Base-by-base conservation (phyloP, 92 coral and sea anemone genomes). In the Micromussa lordhowensis region DNA sequence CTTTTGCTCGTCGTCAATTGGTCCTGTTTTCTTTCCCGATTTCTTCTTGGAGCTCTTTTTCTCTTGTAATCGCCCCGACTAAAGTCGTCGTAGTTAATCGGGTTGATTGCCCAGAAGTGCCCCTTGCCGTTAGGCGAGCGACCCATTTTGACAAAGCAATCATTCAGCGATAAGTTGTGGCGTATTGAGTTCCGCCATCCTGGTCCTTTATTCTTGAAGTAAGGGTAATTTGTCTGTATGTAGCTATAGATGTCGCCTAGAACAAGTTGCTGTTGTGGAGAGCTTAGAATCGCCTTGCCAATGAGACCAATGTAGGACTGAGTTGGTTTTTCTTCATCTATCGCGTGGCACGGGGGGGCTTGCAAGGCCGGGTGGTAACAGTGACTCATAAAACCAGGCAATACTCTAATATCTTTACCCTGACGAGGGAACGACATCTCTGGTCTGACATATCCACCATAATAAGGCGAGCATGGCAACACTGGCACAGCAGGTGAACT, bases 91-190 rank as follows among this genome's bases (percentile, higher is more conserved):
- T 92, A 94, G 76, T 94, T 92, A 6, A 83, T 61, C 1, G 97
- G 97, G 75, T 93, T 94, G 58, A 94, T 94, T 28, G 97, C 94
- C 97, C 97, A 94, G 87, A 94, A 94, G 84, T 94, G 97, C 21
- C 97, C 97, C 77, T 94, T 94, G n/a, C 97, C 97, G 64, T 94
- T 94, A 3, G 95, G 97, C 32, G 95, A 92, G 48, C 97, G 93
- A 32, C 97, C 97, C 79, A 93, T 89, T 84, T 94, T 94, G 29
- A 94, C 88, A 61, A 94, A 94, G 83, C 95, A 94, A 86, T 92
- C 96, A 75, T 94, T 94, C 21, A 94, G 87, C 58, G 93, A 88
- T 15, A 94, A 84, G 68, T 94, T 94, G 80, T 94, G 97, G 44
- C 97, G 84, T 18, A 94, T 94, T 89, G 94, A 90, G 75, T 94